Base-by-base conservation (phyloP, 2,888 invertebrate genomes). In the Ennomos quercinarius region DNA sequence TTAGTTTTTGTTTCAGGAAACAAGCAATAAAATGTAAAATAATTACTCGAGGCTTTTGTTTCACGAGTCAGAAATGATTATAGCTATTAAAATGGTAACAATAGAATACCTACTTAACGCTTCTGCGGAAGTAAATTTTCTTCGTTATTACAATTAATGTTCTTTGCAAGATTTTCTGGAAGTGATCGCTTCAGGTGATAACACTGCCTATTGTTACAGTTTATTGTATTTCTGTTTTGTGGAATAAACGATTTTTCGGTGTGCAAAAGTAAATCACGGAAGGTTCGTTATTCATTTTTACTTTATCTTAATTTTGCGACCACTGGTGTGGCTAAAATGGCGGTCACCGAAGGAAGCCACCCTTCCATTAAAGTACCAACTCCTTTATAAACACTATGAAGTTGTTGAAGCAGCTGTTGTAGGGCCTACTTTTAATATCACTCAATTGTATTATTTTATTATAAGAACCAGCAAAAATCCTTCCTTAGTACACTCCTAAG, bases 1-100 rank as follows among this genome's bases (percentile, higher is more conserved):
- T 64, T 60, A 61, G 55, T 61, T 60, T 60, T 53, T 46, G 44
- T 59, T 56, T 42, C 61, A 55, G 55, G 60, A 54, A 63, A 63
- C 54, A 63, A 57, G 57, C 51, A 57, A 51, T 57, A 51, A 63
- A 63, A 57, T 54, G 51, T 50, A 60, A 63, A 57, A 59, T 59
- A 50, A 59, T 59, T 49, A 59, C 59, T 54, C 34, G 49, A 49
- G 54, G 44, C 59, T 59, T 59, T 59, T 59, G 59, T 59, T 59
- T 49, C 44, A 35, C 49, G 45, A 52, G 41, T 49, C 56, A 58
- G 55, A 63, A 63, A 63, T 63, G 56, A 63, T 63, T 59, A 59
- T 58, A 50, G 54, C 59, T 46, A 59, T 59, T 59, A 54, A 59
- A 54, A 58, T 58, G 41, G 52, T 59, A 59, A 59, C 59, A 59